Percentiles rank a stretch among this genome's conserved stretches.
These are phyloP conservation scores for Trididemnum nubilum DNA, from an alignment of 23 tunicate genomes.

Conservation along the genomic window DNA sequence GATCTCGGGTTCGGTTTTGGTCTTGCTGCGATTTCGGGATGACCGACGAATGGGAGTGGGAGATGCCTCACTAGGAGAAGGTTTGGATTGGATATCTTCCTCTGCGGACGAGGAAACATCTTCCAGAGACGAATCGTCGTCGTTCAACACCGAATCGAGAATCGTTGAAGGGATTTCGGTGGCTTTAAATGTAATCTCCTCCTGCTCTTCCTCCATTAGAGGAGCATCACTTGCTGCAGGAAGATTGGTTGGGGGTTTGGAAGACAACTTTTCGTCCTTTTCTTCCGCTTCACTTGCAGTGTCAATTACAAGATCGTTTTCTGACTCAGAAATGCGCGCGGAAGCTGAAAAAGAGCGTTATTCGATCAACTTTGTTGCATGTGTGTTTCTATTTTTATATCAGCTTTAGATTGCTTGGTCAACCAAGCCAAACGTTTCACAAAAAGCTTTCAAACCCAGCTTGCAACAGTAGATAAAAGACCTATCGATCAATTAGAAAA, in stretches of 20 bases:
- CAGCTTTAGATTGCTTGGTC: too few relatives aligned
- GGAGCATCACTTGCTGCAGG: not conserved
- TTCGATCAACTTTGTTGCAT: too few relatives aligned
- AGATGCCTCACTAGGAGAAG: not conserved
- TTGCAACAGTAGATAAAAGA: too few relatives aligned
- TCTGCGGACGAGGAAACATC: not conserved
- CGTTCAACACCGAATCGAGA: constrained; percentile 10
- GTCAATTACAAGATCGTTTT: constrained; percentile 9
- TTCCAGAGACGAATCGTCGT: not conserved
- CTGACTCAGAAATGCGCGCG: not conserved
- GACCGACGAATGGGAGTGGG: not conserved
- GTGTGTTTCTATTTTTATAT: too few relatives aligned
- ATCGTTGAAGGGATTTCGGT: constrained; percentile 11
- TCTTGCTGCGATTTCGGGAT: not conserved
- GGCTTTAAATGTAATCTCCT: constrained; percentile 10
- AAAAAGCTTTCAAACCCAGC: too few relatives aligned
- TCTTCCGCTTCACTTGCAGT: not conserved
- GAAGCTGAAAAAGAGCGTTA: not conserved
- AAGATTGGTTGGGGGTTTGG: too few relatives aligned
- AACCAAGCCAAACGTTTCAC: too few relatives aligned
- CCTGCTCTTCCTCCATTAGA: not conserved
- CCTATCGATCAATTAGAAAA: too few relatives aligned
- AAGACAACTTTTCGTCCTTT: not conserved
- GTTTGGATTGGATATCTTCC: not conserved
- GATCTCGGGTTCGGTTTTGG: not conserved